phyloP scores from a whole-genome alignment of 1,140 invertebrate species.

The Heliconius melpomene region DNA sequence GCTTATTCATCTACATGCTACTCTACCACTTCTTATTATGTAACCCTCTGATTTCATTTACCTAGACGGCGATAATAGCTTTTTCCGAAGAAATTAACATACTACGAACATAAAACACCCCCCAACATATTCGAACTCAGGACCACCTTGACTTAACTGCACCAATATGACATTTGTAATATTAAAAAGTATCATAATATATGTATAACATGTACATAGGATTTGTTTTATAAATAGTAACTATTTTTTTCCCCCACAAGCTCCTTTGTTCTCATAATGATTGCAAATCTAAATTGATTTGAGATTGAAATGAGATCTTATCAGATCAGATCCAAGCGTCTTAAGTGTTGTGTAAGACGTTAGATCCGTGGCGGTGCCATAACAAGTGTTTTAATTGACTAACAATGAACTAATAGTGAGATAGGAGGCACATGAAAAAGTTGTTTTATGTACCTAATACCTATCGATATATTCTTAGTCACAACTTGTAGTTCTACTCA shows the following conservation, averaged over 20 bases:
- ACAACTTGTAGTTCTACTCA: too few species aligned
- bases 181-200: too few species aligned
- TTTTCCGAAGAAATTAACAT: too few species aligned
- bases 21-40: too few species aligned
- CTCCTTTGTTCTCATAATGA: not conserved
- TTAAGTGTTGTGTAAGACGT: not conserved
- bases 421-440: not conserved
- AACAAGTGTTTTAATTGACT: constrained; percentile 10
- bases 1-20: too few species aligned
- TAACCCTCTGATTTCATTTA: too few species aligned
- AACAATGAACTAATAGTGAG: not conserved
- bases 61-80: too few species aligned
- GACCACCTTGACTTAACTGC: too few species aligned
- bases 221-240: not conserved
- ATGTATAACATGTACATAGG: not conserved
- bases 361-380: not conserved
- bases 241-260: not conserved
- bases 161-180: too few species aligned
- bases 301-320: constrained; percentile 1
- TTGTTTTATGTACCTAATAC: not conserved
- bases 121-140: too few species aligned
- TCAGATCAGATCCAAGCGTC: not conserved
- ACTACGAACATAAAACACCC: too few species aligned
- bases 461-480: too few species aligned
- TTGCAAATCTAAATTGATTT: not conserved